Percentiles rank a stretch among this genome's conserved stretches.
Evolutionary conservation across 2,888 invertebrate species (phyloP).

Genomic region (Lasioglossum zephyrum): DNA sequence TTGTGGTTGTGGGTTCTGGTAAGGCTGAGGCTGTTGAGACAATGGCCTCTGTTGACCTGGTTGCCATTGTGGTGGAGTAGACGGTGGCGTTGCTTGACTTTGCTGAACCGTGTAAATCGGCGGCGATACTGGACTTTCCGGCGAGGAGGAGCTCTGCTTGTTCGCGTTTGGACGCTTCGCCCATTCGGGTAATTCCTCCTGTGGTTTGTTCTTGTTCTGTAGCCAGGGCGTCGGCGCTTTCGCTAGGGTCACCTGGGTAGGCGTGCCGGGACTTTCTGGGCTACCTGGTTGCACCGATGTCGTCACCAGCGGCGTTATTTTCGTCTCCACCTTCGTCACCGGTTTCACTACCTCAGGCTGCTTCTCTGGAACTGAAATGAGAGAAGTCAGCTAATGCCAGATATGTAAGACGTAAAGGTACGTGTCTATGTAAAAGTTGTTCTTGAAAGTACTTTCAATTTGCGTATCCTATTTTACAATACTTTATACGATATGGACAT

Average conservation of each 20-base stretch:
- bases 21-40: constrained; percentile 39
- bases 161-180: constrained; percentile 79
- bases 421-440: too few relatives aligned
- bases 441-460: too few relatives aligned
- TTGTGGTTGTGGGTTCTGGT: constrained; percentile 47
- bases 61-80: constrained; percentile 43
- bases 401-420: too few relatives aligned
- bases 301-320: constrained; percentile 63
- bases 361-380: constrained; percentile 60
- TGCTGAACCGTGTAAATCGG: constrained; percentile 49
- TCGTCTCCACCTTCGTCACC: constrained; percentile 74
- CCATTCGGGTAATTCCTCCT: constrained; percentile 86
- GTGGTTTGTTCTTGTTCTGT: constrained; percentile 82
- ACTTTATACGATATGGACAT: too few relatives aligned
- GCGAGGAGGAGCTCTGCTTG: constrained; percentile 64
- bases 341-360: constrained; percentile 64
- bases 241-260: constrained; percentile 84
- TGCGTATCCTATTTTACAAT: too few relatives aligned
- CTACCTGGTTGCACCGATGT: constrained; percentile 70
- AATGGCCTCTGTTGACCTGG: constrained; percentile 42
- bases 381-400: not conserved
- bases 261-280: constrained; percentile 79
- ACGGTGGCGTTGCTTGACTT: constrained; percentile 32
- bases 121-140: constrained; percentile 63
- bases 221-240: constrained; percentile 88